Evolutionary conservation across 2,888 invertebrate genomes (phyloP).

Genomic region (Ligdia adustata): DNA sequence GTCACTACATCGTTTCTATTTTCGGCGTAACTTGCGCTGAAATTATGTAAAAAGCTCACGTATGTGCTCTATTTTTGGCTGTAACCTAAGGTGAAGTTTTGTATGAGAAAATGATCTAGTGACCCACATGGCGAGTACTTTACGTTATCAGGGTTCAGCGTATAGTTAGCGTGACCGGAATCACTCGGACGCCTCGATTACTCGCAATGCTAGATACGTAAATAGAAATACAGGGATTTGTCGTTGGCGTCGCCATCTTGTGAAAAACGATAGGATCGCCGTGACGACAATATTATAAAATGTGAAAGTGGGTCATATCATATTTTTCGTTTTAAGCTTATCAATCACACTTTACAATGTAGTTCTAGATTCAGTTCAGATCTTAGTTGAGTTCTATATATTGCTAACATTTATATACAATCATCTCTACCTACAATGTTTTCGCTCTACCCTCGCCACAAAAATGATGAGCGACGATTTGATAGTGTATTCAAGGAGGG

Average conservation of each 20-base stretch:
- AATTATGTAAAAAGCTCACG: conserved; percentile 84
- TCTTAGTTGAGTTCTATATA: background rate
- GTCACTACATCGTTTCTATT: conserved; percentile 78
- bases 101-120: conserved; percentile 66
- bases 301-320: conserved; percentile 65
- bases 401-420: too few species aligned
- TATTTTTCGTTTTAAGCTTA: conserved; percentile 13
- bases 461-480: background rate
- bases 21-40: conserved; percentile 82
- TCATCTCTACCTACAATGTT: background rate
- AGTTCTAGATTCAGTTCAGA: background rate
- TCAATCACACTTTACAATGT: conserved; percentile 12
- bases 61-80: conserved; percentile 79
- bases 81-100: conserved; percentile 75
- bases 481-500: too few species aligned
- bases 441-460: background rate
- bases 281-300: conserved; percentile 71
- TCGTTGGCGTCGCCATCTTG: conserved; percentile 82
- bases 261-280: conserved; percentile 82
- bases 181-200: conserved; percentile 48
- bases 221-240: conserved; percentile 83
- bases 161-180: conserved; percentile 29
- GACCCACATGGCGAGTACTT: conserved; percentile 50
- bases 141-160: conserved; percentile 18
- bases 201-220: conserved; percentile 76